Conservation (phyloP, 2,888 invertebrate genomes). For the Diarsia dahlii region DNA sequence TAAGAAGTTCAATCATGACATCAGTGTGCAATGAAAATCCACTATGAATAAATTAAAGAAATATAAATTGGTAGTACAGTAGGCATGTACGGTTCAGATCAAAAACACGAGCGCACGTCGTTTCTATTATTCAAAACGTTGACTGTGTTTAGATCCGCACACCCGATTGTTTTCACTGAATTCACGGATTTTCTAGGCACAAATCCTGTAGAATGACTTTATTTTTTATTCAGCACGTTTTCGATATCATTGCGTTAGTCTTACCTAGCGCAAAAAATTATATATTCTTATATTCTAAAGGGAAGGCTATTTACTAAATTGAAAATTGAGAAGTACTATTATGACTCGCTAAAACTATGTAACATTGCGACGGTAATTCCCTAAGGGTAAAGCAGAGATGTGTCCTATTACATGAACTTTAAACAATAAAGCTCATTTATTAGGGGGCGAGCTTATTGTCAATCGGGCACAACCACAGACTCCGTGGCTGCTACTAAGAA, state of each 20-base stretch:
- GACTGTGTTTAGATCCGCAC: slow-evolving; percentile 59
- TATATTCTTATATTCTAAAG: no score
- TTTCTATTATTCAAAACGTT: slow-evolving; percentile 65
- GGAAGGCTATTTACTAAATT: no score
- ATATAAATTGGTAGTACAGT: slow-evolving; percentile 15
- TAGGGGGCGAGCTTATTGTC: no score
- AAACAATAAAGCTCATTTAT: no score
- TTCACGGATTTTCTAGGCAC: slow-evolving; percentile 40
- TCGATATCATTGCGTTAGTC: slow-evolving; percentile 34
- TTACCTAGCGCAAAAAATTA: no score
- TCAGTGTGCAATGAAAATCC: neutral
- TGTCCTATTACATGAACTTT: no score
- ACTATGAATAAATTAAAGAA: slow-evolving; percentile 19
- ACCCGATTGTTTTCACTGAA: slow-evolving; percentile 55
- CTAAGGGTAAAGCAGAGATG: no score
- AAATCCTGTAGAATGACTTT: slow-evolving; percentile 42
- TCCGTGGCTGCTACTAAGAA: no score
- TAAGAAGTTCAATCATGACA: slow-evolving; percentile 2
- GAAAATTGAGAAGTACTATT: neutral
- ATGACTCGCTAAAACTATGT: neutral
- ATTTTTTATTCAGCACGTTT: slow-evolving; percentile 42
- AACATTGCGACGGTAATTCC: no score
- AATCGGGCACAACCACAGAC: no score
- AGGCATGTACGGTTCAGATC: slow-evolving; percentile 32
- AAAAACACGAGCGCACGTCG: slow-evolving; percentile 46